Conservation (phyloP, 2,113 vertebrate genomes). For the Thinocorus orbignyianus region DNA sequence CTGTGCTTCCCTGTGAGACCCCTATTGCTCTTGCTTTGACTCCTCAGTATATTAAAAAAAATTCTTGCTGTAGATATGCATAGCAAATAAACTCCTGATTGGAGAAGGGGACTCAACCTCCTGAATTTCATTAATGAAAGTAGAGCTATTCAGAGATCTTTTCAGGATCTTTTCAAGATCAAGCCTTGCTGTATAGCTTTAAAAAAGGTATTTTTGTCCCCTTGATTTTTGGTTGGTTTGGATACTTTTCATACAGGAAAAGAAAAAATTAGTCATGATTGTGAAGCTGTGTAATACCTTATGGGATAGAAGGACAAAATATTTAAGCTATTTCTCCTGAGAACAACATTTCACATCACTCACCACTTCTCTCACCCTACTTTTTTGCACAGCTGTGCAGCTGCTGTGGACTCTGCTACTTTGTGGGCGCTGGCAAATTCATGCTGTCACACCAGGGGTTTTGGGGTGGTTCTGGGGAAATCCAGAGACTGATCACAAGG, state of each 20-base stretch:
- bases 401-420: neutral
- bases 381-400: neutral
- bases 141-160: neutral
- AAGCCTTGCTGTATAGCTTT: neutral
- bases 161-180: neutral
- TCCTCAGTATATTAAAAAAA: neutral
- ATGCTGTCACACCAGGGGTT: neutral
- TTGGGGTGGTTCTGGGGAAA: neutral
- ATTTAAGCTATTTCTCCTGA: neutral
- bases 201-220: neutral
- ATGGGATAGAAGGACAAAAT: neutral
- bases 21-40: neutral
- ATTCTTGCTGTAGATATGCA: neutral
- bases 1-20: neutral
- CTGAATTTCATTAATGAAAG: neutral
- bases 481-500: neutral
- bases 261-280: neutral
- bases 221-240: neutral
- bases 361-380: rapidly evolving
- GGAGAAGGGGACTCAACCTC: neutral
- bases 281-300: neutral
- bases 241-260: neutral
- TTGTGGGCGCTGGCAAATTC: neutral
- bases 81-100: neutral
- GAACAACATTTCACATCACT: neutral